Conservation (phyloP, 2,888 invertebrate species). For the Sminthurinus aureus region DNA sequence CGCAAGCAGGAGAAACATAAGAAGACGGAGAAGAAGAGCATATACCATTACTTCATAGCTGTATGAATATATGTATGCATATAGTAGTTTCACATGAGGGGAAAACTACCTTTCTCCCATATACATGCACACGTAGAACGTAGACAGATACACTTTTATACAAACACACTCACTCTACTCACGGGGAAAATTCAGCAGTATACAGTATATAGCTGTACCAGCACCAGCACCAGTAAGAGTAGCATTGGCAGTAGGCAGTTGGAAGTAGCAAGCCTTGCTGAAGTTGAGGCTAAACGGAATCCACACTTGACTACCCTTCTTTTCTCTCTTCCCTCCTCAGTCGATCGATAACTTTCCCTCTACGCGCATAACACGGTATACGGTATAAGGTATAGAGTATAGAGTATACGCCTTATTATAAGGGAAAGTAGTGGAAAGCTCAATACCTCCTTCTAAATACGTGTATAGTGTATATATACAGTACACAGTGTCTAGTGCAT, state of each 20-base stretch:
- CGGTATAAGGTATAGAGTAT: no score
- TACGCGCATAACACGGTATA: not conserved
- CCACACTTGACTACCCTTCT: conserved; percentile 20
- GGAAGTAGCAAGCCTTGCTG: not conserved
- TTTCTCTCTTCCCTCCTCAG: not conserved
- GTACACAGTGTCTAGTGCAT: not conserved
- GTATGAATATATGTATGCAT: no score
- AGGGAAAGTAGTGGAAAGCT: not conserved
- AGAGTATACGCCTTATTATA: no score
- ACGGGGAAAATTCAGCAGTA: not conserved
- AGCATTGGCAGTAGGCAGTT: no score
- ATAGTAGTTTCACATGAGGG: no score
- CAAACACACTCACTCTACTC: not conserved
- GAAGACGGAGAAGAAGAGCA: no score
- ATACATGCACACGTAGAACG: not conserved
- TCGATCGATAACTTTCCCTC: conserved; percentile 17
- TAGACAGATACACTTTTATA: not conserved
- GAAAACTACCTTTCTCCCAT: not conserved
- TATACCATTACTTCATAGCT: no score
- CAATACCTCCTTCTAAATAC: not conserved
- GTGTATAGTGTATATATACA: not conserved
- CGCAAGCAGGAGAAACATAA: no score
- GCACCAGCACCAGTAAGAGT: no score
- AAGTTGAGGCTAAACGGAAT: conserved; percentile 22
- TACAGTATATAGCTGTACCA: not conserved